These are phyloP conservation scores for Argopecten irradians DNA, from an alignment of 1,140 invertebrate species.

Conservation along the genomic window DNA sequence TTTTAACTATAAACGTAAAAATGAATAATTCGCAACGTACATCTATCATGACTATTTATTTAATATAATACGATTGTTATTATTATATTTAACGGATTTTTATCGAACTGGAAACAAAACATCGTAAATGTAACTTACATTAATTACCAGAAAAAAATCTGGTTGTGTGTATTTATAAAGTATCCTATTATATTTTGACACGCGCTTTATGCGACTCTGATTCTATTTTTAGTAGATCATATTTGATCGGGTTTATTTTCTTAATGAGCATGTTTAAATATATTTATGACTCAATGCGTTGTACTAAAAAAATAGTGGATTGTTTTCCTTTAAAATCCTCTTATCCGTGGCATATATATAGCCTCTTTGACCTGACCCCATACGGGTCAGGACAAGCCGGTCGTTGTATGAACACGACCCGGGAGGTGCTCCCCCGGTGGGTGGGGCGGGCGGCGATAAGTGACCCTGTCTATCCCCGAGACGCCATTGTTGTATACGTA, in stretches of 20 bases:
- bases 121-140: too few relatives aligned
- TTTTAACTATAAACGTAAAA: too few relatives aligned
- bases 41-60: too few relatives aligned
- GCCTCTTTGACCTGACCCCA: background rate
- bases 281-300: background rate
- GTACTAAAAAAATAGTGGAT: background rate
- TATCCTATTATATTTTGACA: background rate
- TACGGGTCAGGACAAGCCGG: background rate
- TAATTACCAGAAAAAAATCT: too few relatives aligned
- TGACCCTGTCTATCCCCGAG: background rate
- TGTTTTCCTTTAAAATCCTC: constrained; percentile 22
- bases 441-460: background rate
- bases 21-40: too few relatives aligned
- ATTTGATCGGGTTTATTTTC: background rate
- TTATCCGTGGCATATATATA: background rate
- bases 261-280: background rate
- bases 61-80: too few relatives aligned
- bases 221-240: background rate
- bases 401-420: background rate
- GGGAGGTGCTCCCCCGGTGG: background rate
- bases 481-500: background rate
- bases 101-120: too few relatives aligned
- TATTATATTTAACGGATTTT: too few relatives aligned
- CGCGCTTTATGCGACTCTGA: background rate
- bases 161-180: background rate